Base-by-base conservation (phyloP, 2,113 vertebrate species). In the Gadus macrocephalus region DNA sequence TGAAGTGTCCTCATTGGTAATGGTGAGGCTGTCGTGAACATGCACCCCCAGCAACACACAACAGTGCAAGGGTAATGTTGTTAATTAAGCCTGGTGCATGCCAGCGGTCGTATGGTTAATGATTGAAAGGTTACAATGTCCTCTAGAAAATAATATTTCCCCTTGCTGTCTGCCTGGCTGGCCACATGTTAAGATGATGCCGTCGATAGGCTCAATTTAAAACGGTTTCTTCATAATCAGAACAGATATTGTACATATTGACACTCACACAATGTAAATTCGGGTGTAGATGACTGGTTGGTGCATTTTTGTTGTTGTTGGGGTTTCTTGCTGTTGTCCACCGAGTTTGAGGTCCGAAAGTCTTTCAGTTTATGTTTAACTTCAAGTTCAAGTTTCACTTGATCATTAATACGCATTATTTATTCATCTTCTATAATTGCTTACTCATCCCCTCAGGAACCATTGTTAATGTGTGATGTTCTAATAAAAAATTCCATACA, bases 281-380 rank as follows among this genome's bases (percentile, higher is more conserved):
- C 1, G 11, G 38, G 38, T 42, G 5, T 6, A 8, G 38, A 42
- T 42, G 38, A 42, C 38, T 1, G 38, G 38, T 42, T 42, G 42
- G 42, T 49, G 42, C 11, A 49, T 49, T 49, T 49, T 49, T 14
- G n/a, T 49, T 1, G 42, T 11, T 9, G 42, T 49, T 58, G 5
- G 65, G 73, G 62, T 17, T 65, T 63, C 67, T 65, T 86, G 35
- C 20, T 42, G 65, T 27, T 63, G 5, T 49, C 67, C 25, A 12
- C 27, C 27, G 28, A 72, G n/a, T 66, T 63, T 7, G 63, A 66
- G 42, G 0, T 65, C 85, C 85, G 83, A 85, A 38, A 63, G 85
- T 89, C 85, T 73, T 81, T 83, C 27, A 74, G 79, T 53, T 79
- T 64, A 85, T 79, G 64, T 76, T 85, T 86, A 64, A 83, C 75